phyloP scores from a whole-genome alignment of 2,797 vertebrate species.

The Acanthurus tractus region DNA sequence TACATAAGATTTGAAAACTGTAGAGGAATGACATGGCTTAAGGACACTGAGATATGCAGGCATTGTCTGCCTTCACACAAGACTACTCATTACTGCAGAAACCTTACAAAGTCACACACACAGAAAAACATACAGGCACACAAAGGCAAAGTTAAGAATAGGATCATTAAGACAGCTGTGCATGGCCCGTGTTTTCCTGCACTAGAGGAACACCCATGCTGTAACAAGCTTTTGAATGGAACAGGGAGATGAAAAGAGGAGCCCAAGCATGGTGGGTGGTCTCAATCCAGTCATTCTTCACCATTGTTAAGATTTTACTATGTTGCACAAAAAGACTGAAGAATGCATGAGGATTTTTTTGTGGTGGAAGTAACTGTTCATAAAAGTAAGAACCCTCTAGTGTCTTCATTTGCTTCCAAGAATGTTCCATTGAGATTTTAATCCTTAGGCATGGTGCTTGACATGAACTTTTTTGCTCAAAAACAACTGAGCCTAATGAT shows the following conservation, averaged over 20 bases:
- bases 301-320: slow-evolving; percentile 46
- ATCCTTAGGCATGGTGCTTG: neutral
- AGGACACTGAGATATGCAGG: slow-evolving; percentile 22
- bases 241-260: slow-evolving; percentile 22
- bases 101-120: neutral
- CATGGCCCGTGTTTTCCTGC: neutral
- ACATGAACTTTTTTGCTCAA: too few species aligned
- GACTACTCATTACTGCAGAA: neutral
- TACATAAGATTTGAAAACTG: slow-evolving; percentile 16
- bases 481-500: too few species aligned
- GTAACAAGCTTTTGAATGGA: slow-evolving; percentile 31
- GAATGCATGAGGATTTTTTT: slow-evolving; percentile 8
- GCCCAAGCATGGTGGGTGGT: slow-evolving; percentile 26
- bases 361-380: slow-evolving; percentile 16
- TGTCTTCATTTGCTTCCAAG: neutral
- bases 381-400: neutral
- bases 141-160: slow-evolving; percentile 1
- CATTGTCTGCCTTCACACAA: slow-evolving; percentile 13
- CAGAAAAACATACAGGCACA: slow-evolving; percentile 6
- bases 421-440: slow-evolving; percentile 8
- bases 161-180: slow-evolving; percentile 5
- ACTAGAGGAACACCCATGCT: slow-evolving; percentile 1
- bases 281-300: slow-evolving; percentile 52
- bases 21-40: slow-evolving; percentile 10
- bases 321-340: slow-evolving; percentile 3